A percentile compares a stretch with the other conserved stretches of the same genome.
Evolutionary conservation across 2,113 vertebrate species (phyloP).

Genomic region (Upupa epops): DNA sequence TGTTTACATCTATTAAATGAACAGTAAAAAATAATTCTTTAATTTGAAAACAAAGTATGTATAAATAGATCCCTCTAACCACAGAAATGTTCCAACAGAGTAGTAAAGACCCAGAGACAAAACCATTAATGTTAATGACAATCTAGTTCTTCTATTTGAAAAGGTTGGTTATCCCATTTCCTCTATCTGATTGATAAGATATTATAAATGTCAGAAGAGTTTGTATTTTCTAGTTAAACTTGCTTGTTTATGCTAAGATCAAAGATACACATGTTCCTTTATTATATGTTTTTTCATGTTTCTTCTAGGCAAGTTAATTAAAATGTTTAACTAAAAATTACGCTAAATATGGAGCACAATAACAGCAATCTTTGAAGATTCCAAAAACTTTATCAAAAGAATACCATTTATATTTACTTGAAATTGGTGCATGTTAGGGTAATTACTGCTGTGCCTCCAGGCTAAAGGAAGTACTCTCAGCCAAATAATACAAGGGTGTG

Average conservation of each 20-base stretch:
- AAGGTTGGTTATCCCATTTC: conserved; percentile 39
- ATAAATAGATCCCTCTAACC: conserved; percentile 11
- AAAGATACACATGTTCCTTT: conserved; percentile 59
- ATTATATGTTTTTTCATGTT: conserved; percentile 52
- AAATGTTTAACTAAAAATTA: conserved; percentile 66
- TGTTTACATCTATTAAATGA: background rate
- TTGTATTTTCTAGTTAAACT: conserved; percentile 61
- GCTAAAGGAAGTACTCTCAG: conserved; percentile 64
- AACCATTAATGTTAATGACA: conserved; percentile 46
- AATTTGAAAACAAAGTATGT: conserved; percentile 1
- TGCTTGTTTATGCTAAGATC: conserved; percentile 65
- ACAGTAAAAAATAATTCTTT: background rate
- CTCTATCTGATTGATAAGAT: conserved; percentile 58
- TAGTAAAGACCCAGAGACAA: conserved; percentile 5
- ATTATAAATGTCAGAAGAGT: conserved; percentile 59
- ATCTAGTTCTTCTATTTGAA: background rate
- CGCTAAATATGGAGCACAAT: conserved; percentile 52
- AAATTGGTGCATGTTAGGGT: conserved; percentile 67
- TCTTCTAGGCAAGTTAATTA: conserved; percentile 60
- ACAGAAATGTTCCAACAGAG: conserved; percentile 9
- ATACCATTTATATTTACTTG: conserved; percentile 60
- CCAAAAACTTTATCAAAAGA: conserved; percentile 66
- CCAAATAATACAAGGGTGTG: conserved; percentile 70
- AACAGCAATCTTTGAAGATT: conserved; percentile 67
- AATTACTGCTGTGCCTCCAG: conserved; percentile 69